These are phyloP conservation scores for Acronicta psi DNA, from an alignment of 2,888 invertebrate genomes.

Conservation along the genomic window DNA sequence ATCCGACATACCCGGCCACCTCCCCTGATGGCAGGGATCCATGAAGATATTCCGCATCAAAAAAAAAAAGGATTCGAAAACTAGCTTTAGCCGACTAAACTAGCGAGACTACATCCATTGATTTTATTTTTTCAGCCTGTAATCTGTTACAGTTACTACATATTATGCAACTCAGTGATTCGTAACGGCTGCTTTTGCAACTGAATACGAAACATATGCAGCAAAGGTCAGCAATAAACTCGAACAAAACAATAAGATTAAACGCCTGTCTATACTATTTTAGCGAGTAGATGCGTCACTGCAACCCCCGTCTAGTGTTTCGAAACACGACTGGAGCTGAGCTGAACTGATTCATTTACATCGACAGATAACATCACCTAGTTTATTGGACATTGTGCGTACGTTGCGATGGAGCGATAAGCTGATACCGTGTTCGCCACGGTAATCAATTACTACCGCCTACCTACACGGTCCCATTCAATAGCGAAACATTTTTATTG, in stretches of 20 bases:
- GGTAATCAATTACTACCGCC: conserved; percentile 82
- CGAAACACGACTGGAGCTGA: conserved; percentile 54
- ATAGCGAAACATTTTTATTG: conserved; percentile 78
- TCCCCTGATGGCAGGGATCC: too few relatives aligned
- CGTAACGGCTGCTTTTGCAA: conserved; percentile 46
- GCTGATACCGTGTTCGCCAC: conserved; percentile 77
- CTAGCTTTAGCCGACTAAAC: too few relatives aligned
- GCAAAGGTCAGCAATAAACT: conserved; percentile 42
- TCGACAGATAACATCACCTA: conserved; percentile 81
- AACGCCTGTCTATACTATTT: conserved; percentile 24
- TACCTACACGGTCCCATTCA: conserved; percentile 70
- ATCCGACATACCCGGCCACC: too few relatives aligned
- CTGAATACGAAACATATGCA: conserved; percentile 42
- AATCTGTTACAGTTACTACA: conserved; percentile 13
- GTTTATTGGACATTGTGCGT: conserved; percentile 87
- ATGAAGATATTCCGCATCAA: too few relatives aligned
- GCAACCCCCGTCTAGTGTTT: conserved; percentile 57
- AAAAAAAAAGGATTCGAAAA: too few relatives aligned
- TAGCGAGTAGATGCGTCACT: conserved; percentile 36
- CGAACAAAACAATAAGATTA: conserved; percentile 39
- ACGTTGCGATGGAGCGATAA: conserved; percentile 78
- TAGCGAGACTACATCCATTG: too few relatives aligned
- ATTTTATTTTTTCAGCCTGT: too few relatives aligned
- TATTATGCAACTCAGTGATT: conserved; percentile 46
- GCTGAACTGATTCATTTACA: conserved; percentile 84